Evolutionary conservation across 2,113 vertebrate species (phyloP).

Genomic region (Lasiurus cinereus): DNA sequence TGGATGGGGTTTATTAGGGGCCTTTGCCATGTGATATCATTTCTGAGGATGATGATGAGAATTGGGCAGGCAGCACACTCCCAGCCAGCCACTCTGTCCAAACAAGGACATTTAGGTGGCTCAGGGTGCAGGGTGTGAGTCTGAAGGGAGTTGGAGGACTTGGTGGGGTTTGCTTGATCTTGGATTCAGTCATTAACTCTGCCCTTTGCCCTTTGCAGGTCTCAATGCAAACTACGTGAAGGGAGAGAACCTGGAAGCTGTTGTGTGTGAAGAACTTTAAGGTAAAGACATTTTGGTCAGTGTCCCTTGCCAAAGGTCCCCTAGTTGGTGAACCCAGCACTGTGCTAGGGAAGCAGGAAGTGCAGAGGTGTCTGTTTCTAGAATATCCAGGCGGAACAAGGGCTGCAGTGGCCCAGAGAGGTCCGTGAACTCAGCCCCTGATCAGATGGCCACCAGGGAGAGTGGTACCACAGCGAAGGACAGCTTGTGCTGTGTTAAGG

Average conservation of each 20-base stretch:
- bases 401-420: neutral
- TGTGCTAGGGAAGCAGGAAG: neutral
- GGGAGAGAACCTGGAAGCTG: constrained; percentile 93
- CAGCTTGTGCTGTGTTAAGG: neutral
- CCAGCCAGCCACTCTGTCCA: neutral
- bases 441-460: neutral
- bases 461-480: neutral
- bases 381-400: neutral
- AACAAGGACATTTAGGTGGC: neutral
- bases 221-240: constrained; percentile 94
- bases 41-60: neutral
- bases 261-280: constrained; percentile 95
- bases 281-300: constrained; percentile 86
- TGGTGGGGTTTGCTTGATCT: neutral
- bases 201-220: constrained; percentile 87
- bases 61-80: neutral
- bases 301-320: neutral
- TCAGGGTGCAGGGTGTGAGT: neutral
- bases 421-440: neutral
- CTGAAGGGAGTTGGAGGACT: neutral
- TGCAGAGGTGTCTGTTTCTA: neutral
- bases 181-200: neutral
- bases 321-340: neutral
- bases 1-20: neutral
- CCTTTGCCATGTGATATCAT: neutral